These are phyloP conservation scores for Dipus sagitta DNA, from an alignment of 2,797 vertebrate species.

Conservation along the genomic window DNA sequence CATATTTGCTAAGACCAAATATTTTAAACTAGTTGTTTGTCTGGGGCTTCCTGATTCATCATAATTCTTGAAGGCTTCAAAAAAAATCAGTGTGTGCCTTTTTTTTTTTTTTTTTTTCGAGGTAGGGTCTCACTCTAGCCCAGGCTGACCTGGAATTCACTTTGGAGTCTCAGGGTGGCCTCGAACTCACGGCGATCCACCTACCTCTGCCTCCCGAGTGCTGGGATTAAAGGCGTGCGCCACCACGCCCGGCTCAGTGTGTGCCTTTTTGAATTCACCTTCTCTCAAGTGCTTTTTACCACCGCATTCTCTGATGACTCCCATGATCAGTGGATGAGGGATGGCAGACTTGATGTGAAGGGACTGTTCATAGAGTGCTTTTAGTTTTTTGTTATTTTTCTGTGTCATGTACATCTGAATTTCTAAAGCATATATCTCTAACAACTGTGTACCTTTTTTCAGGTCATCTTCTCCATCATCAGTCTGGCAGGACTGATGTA, in stretches of 20 bases:
- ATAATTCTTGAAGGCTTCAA: constrained; percentile 99
- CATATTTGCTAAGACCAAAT: constrained; percentile 99
- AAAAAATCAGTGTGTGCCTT: constrained; percentile 99
- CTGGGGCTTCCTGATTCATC: constrained; percentile 99
- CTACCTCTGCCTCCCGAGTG: no score
- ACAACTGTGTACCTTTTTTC: constrained; percentile 98
- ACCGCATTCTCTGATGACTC: constrained; percentile 99
- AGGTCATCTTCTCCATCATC: constrained; percentile 99
- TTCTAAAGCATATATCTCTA: constrained; percentile 99
- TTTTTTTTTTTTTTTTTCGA: no score
- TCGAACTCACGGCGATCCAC: no score
- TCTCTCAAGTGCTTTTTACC: constrained; percentile 99
- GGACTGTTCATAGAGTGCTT: constrained; percentile 99
- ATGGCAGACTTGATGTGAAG: constrained; percentile 99
- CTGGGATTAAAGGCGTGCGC: no score
- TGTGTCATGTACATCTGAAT: constrained; percentile 99
- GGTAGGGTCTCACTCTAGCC: no score
- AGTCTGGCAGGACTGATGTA: constrained; percentile 99
- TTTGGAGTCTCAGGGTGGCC: no score
- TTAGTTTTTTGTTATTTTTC: constrained; percentile 99
- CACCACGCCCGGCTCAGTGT: no score
- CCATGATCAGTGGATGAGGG: constrained; percentile 99
- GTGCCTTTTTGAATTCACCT: constrained; percentile 97
- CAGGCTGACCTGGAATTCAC: no score
- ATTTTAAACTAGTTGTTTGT: constrained; percentile 99